Conservation (phyloP, 2,797 vertebrate species). For the Yasuhikotakia modesta region DNA sequence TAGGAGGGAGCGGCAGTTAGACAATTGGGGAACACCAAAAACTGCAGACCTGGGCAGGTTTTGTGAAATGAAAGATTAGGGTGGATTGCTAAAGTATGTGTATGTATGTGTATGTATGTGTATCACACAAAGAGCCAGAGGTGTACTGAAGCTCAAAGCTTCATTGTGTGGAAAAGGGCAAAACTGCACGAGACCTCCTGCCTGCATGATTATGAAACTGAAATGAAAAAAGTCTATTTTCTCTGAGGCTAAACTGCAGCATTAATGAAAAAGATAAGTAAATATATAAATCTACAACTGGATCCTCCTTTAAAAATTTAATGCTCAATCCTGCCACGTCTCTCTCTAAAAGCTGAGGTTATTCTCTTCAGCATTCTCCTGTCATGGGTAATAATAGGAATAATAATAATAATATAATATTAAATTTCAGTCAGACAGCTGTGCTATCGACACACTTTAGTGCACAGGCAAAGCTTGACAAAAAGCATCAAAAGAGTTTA, state of each 20-base stretch:
- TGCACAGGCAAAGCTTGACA: constrained; percentile 66
- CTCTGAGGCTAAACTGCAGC: constrained; percentile 77
- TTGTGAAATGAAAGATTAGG: constrained; percentile 31
- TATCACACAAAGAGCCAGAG: constrained; percentile 37
- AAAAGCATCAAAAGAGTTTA: constrained; percentile 62
- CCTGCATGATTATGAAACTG: constrained; percentile 67
- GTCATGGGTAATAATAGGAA: constrained; percentile 41
- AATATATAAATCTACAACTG: constrained; percentile 69
- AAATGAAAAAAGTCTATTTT: constrained; percentile 81
- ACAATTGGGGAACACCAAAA: constrained; percentile 6
- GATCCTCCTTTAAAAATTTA: constrained; percentile 79
- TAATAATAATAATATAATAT: constrained; percentile 42
- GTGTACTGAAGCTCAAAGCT: constrained; percentile 65
- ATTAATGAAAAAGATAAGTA: constrained; percentile 75
- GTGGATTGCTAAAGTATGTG: constrained; percentile 38
- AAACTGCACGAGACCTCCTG: constrained; percentile 74
- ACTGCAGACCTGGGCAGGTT: constrained; percentile 20
- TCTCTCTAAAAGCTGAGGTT: constrained; percentile 59
- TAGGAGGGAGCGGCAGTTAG: not conserved
- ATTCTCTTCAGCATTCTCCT: constrained; percentile 58
- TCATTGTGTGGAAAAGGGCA: constrained; percentile 79
- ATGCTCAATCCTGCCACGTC: constrained; percentile 79
- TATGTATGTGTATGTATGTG: constrained; percentile 48
- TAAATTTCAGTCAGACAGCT: constrained; percentile 40
- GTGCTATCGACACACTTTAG: not conserved